A percentile compares a stretch with the other conserved stretches of the same genome.
Conservation (phyloP, 1,140 invertebrate genomes). For the Nephila pilipes region DNA sequence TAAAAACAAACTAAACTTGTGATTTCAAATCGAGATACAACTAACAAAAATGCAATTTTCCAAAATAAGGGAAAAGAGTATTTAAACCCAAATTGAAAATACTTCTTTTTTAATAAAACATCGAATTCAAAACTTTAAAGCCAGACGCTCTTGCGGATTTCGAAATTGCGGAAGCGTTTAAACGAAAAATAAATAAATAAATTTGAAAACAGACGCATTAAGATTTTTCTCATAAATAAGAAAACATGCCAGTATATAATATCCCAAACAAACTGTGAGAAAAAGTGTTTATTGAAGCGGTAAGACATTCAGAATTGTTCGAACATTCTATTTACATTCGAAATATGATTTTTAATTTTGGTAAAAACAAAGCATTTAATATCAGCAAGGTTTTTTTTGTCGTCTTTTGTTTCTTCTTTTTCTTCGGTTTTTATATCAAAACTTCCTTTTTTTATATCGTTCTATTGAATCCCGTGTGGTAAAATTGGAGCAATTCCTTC, state of each 20-base stretch:
- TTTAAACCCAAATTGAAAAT: too few relatives aligned
- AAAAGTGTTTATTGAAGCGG: neutral
- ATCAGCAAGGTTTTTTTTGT: neutral
- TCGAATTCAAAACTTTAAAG: neutral
- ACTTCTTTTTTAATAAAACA: too few relatives aligned
- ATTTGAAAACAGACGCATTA: neutral
- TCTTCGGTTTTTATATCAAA: neutral
- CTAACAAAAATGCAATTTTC: too few relatives aligned
- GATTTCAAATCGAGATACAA: too few relatives aligned
- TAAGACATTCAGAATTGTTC: neutral
- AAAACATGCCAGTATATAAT: neutral
- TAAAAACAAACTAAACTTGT: too few relatives aligned
- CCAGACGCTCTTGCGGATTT: neutral
- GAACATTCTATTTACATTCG: neutral
- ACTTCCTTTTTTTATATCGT: neutral
- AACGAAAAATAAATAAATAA: neutral
- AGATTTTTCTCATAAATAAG: neutral
- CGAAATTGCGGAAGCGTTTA: neutral
- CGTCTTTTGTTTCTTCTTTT: neutral
- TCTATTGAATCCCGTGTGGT: neutral
- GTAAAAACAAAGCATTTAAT: neutral
- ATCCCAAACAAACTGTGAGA: neutral
- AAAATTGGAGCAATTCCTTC: constrained; percentile 27
- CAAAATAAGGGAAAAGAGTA: too few relatives aligned
- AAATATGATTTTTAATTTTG: constrained; percentile 19